A percentile compares a stretch with the other conserved stretches of the same genome.
Evolutionary conservation across 2,797 vertebrate species (phyloP).

Genomic region (Aulostomus chinensis): DNA sequence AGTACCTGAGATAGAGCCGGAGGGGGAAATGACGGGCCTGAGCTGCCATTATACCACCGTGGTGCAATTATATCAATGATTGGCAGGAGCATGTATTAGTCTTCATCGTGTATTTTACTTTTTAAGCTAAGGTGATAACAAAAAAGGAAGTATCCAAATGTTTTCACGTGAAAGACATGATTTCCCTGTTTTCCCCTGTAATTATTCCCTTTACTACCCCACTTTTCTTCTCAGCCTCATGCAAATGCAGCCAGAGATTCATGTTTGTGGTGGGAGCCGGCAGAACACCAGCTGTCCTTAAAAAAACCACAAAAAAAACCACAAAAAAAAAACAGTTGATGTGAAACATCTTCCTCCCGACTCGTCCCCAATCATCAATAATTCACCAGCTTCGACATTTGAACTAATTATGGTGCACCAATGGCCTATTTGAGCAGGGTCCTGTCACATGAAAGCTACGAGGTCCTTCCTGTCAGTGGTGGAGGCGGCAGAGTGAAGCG

Average conservation of each 20-base stretch:
- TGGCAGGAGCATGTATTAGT: constrained; percentile 68
- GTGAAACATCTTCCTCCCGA: constrained; percentile 65
- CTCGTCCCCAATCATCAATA: constrained; percentile 76
- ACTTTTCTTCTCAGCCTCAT: constrained; percentile 44
- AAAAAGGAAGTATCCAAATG: constrained; percentile 30
- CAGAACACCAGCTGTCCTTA: constrained; percentile 67
- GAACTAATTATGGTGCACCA: constrained; percentile 81
- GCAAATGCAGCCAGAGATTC: constrained; percentile 57
- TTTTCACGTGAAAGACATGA: constrained; percentile 47
- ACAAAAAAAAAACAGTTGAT: constrained; percentile 30
- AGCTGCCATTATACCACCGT: constrained; percentile 57
- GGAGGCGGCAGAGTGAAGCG: constrained; percentile 36
- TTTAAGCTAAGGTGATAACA: constrained; percentile 38
- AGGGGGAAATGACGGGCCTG: constrained; percentile 52
- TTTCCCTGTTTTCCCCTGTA: constrained; percentile 45
- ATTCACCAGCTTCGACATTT: constrained; percentile 79
- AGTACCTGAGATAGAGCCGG: constrained; percentile 68
- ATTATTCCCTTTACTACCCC: constrained; percentile 55
- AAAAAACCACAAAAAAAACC: constrained; percentile 32
- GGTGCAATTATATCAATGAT: constrained; percentile 68
- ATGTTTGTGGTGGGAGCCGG: constrained; percentile 47
- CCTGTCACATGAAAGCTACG: constrained; percentile 65
- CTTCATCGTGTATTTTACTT: constrained; percentile 44
- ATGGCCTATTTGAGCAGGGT: constrained; percentile 78
- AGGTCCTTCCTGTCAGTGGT: constrained; percentile 52